Evolutionary conservation across 2,113 vertebrate genomes (phyloP).

Genomic region (Microcebus tavaratra): DNA sequence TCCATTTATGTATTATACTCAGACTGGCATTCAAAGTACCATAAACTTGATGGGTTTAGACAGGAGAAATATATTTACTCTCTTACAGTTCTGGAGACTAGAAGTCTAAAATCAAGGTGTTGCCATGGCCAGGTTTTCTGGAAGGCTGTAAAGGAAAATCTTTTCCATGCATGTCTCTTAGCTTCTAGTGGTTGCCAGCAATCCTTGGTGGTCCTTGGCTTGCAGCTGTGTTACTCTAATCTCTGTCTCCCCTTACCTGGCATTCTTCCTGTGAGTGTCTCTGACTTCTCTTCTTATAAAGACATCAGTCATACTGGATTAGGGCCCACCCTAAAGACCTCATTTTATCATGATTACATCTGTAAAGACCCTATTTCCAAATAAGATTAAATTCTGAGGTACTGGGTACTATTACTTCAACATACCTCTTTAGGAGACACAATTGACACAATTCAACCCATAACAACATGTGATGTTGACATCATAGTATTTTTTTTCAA

Average conservation of each 20-base stretch:
- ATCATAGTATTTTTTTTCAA: background rate
- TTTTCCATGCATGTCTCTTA: background rate
- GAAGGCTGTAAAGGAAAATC: background rate
- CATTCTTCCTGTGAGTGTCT: background rate
- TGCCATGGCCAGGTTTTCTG: background rate
- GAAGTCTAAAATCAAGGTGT: background rate
- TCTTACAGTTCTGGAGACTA: background rate
- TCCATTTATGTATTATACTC: background rate
- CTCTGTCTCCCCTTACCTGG: background rate
- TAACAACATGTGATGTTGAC: background rate
- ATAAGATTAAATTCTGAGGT: background rate
- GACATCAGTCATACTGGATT: background rate
- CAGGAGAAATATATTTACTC: background rate
- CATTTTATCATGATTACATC: background rate
- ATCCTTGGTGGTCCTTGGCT: too few relatives aligned
- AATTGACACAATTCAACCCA: background rate
- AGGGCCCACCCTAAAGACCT: background rate
- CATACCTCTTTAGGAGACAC: background rate
- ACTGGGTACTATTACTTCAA: background rate
- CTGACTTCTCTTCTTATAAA: background rate
- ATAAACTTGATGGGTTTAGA: background rate
- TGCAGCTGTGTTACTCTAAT: rapidly evolving
- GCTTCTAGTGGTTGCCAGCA: background rate
- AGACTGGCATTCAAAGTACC: background rate
- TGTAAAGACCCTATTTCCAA: background rate